Evolutionary conservation across 2,888 invertebrate genomes (phyloP), one percentile per base, ranked within the genome.

Genomic region (Trissonchulus latispiculum): DNA sequence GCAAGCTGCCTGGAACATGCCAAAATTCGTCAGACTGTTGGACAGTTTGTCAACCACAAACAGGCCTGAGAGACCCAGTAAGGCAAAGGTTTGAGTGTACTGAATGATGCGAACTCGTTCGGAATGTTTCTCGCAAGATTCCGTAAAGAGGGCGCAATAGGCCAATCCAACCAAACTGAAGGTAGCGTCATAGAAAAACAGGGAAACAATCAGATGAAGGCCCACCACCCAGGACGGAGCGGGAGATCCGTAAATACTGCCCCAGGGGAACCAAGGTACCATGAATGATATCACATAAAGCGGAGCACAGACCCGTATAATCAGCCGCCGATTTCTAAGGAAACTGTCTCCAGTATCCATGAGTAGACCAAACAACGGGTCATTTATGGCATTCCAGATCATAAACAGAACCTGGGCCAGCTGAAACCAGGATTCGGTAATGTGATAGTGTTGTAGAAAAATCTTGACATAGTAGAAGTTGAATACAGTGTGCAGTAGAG

Each of bases 301-400:
- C 1, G 85, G 84, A 1, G 84, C 83, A 18, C 84, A 81, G 70
- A 81, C 82, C 28, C 83, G 78, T 75, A 85, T 83, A 64, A 84
- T 82, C 61, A 81, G 79, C 15, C 84, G 77, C 1, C 85, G 80
- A 29, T 80, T 82, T 70, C 79, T 80, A 23, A 85, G 79, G 79
- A 83, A 83, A 33, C 74, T 71, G 37, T 76, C 77, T 31, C 78
- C 77, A 28, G 78, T 80, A 76, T 83, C 83, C 73, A 82, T 81
- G 1, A 80, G 75, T 75, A 84, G 84, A 8, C 85, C 85, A 77
- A 85, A 85, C 61, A 85, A 75, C 0, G 85, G 85, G 74, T 85
- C 85, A 75, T 85, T 86, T 33, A 85, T 76, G 0, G 85, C 83
- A 76, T 85, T 85, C 85, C 85, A 85, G 2, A 85, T 73, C 79